These are phyloP conservation scores for Acestrorhynchus altus DNA, from an alignment of 2,797 vertebrate genomes.

Conservation along the genomic window DNA sequence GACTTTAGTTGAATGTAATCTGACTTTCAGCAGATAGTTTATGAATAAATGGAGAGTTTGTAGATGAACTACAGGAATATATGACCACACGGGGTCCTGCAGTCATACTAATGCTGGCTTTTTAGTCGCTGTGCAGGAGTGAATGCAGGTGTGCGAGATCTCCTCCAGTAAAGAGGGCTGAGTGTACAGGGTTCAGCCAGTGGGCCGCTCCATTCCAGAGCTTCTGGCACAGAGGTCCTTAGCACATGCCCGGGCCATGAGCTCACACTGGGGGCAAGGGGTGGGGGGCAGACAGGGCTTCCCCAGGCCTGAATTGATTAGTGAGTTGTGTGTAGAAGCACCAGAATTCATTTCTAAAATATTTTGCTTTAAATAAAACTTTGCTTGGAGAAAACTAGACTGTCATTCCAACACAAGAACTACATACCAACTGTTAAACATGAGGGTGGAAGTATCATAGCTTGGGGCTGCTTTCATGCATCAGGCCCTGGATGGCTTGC, in stretches of 20 bases:
- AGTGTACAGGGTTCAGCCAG: not conserved
- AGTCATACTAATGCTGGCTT: not conserved
- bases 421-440: too few relatives aligned
- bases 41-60: not conserved
- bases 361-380: too few relatives aligned
- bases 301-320: not conserved
- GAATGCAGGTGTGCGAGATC: not conserved
- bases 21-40: too few relatives aligned
- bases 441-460: too few relatives aligned
- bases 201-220: not conserved
- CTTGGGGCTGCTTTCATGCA: too few relatives aligned
- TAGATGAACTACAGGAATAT: not conserved
- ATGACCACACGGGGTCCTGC: too few relatives aligned
- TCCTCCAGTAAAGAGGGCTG: not conserved
- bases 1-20: too few relatives aligned
- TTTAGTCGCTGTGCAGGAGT: not conserved
- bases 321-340: too few relatives aligned
- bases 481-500: too few relatives aligned
- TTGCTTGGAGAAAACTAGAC: too few relatives aligned
- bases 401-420: too few relatives aligned
- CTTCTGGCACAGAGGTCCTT: not conserved
- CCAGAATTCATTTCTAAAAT: too few relatives aligned
- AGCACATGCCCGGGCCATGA: not conserved
- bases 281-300: not conserved
- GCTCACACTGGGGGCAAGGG: not conserved